Percentiles rank a stretch among this genome's conserved stretches.
Evolutionary conservation across 2,797 vertebrate species (phyloP).

Genomic region (Megaceryle alcyon): DNA sequence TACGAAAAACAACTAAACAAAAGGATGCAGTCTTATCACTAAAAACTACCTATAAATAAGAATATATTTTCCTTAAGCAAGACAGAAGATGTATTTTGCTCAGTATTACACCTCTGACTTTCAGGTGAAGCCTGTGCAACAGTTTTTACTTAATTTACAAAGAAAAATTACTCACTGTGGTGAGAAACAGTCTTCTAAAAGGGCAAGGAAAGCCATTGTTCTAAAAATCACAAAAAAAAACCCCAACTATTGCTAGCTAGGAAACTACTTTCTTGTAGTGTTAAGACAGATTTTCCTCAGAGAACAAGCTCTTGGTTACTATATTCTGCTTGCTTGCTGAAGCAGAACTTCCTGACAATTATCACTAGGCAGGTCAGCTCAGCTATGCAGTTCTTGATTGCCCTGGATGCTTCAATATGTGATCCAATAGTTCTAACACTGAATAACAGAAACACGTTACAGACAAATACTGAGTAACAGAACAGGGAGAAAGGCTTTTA

Average conservation of each 20-base stretch:
- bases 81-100: not conserved
- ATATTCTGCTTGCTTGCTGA: slow-evolving; percentile 54
- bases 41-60: not conserved
- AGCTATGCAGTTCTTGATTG: slow-evolving; percentile 30
- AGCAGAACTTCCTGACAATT: slow-evolving; percentile 54
- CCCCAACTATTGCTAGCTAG: not conserved
- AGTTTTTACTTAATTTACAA: not conserved
- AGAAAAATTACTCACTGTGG: not conserved
- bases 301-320: slow-evolving; percentile 1
- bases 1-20: not conserved
- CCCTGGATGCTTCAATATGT: slow-evolving; percentile 22
- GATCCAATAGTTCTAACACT: slow-evolving; percentile 20
- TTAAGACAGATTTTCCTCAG: not conserved
- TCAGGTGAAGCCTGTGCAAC: not conserved
- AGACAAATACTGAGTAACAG: not conserved
- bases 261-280: not conserved
- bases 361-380: slow-evolving; percentile 32
- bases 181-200: not conserved
- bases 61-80: not conserved
- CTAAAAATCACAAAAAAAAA: not conserved
- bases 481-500: not conserved
- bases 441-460: slow-evolving; percentile 18
- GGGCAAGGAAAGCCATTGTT: not conserved
- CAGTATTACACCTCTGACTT: not conserved
- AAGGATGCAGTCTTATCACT: not conserved